phyloP scores from a whole-genome alignment of 2,797 vertebrate genomes.

The Pyrocephalus nanus region DNA sequence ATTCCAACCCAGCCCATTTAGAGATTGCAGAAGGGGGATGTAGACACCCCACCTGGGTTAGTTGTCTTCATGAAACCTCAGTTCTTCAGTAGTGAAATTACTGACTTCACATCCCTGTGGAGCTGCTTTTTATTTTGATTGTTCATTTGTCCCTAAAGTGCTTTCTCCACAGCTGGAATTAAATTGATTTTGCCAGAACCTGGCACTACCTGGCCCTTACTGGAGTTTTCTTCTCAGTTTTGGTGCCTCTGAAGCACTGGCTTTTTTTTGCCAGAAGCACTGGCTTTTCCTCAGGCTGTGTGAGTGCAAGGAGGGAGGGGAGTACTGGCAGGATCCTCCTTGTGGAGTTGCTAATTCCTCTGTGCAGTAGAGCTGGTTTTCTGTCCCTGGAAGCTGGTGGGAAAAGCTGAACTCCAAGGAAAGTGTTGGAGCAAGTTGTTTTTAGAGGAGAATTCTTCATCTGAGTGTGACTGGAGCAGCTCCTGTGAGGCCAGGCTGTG shows the following conservation, averaged over 20 bases:
- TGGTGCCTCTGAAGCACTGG: neutral
- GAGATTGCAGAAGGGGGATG: neutral
- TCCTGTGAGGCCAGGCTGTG: neutral
- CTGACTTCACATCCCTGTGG: neutral
- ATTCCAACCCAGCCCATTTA: neutral
- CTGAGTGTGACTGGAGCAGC: neutral
- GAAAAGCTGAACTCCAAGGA: neutral
- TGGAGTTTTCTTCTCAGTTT: neutral
- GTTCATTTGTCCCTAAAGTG: neutral
- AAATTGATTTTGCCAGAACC: neutral
- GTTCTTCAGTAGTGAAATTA: neutral
- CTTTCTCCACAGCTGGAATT: neutral
- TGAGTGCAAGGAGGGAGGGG: neutral
- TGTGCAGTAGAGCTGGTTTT: neutral
- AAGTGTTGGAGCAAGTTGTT: neutral
- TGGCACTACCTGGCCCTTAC: neutral
- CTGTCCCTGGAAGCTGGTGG: slow-evolving; percentile 2
- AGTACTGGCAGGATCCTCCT: neutral
- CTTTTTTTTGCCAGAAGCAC: neutral
- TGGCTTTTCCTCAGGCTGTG: neutral
- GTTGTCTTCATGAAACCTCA: neutral
- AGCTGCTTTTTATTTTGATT: neutral
- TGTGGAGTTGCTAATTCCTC: slow-evolving; percentile 30
- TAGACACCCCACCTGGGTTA: accelerated
- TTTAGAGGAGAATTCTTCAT: neutral